Evolutionary conservation across 1,140 invertebrate genomes (phyloP).

Genomic region (Hycleus cichorii): DNA sequence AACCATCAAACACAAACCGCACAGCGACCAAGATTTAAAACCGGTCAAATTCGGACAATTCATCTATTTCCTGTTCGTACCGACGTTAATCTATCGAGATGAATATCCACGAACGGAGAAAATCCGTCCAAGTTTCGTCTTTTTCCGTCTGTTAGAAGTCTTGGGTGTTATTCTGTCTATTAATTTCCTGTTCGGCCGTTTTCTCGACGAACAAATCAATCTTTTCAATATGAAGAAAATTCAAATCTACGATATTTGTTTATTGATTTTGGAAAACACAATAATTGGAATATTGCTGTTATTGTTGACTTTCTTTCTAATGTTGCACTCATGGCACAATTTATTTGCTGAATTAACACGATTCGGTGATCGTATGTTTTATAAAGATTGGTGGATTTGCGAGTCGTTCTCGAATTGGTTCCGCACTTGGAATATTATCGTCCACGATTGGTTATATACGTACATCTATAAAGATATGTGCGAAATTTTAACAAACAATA

Average conservation of each 20-base stretch:
- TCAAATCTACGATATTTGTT: slow-evolving; percentile 1
- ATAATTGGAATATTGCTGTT: slow-evolving; percentile 66
- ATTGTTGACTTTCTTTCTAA: slow-evolving; percentile 70
- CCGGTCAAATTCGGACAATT: slow-evolving; percentile 44
- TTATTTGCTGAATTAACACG: slow-evolving; percentile 75
- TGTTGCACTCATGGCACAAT: slow-evolving; percentile 85
- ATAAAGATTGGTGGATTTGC: slow-evolving; percentile 90
- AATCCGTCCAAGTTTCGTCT: slow-evolving; percentile 64
- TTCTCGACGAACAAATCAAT: slow-evolving; percentile 44
- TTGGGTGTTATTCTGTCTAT: slow-evolving; percentile 66
- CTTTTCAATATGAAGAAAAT: slow-evolving; percentile 51
- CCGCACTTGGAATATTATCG: slow-evolving; percentile 88
- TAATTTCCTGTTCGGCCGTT: slow-evolving; percentile 64
- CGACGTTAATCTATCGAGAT: slow-evolving; percentile 78
- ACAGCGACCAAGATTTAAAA: slow-evolving; percentile 25
- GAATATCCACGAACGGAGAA: slow-evolving; percentile 62
- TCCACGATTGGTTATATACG: slow-evolving; percentile 89
- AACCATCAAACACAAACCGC: slow-evolving; percentile 40
- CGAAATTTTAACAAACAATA: slow-evolving; percentile 46
- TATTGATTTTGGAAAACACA: slow-evolving; percentile 58
- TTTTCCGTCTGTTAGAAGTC: slow-evolving; percentile 64
- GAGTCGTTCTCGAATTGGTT: slow-evolving; percentile 75
- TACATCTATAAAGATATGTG: slow-evolving; percentile 84
- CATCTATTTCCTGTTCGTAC: slow-evolving; percentile 79
- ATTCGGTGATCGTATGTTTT: slow-evolving; percentile 80